A percentile compares a stretch with the other conserved stretches of the same genome.
phyloP scores from a whole-genome alignment of 2,113 vertebrate genomes.

The Callorhinus ursinus region DNA sequence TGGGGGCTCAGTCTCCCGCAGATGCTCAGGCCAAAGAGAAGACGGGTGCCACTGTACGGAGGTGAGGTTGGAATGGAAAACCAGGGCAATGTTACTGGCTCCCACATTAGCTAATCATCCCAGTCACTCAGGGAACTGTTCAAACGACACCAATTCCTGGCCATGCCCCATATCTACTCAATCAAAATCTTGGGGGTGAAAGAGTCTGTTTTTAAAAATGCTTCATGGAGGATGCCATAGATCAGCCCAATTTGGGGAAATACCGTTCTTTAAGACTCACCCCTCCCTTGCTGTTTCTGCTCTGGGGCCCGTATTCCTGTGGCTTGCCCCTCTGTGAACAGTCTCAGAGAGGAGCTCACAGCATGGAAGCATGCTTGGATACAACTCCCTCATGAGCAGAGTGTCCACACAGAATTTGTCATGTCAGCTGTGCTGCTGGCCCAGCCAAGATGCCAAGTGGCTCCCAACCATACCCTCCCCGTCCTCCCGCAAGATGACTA shows the following conservation, averaged over 20 bases:
- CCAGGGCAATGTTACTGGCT: background rate
- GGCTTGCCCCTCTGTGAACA: conserved; percentile 17
- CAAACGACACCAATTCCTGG: background rate
- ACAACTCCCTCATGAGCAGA: background rate
- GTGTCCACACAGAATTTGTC: background rate
- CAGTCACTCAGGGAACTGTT: background rate
- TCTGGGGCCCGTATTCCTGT: background rate
- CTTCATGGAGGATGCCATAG: background rate
- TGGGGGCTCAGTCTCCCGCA: background rate
- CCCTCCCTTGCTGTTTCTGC: background rate
- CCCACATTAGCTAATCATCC: background rate
- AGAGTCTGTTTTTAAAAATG: conserved; percentile 29
- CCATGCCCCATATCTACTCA: background rate
- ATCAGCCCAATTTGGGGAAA: background rate
- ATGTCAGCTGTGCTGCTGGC: background rate
- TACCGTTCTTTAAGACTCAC: background rate
- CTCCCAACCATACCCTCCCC: background rate
- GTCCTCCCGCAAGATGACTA: background rate
- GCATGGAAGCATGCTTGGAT: background rate
- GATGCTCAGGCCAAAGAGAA: background rate
- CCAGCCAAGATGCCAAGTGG: background rate
- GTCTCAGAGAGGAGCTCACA: background rate
- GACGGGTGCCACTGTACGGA: rapidly evolving
- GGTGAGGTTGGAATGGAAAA: background rate
- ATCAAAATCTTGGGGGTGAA: background rate